phyloP scores from a whole-genome alignment of 1,140 invertebrate genomes.

The Reticulitermes speratus region DNA sequence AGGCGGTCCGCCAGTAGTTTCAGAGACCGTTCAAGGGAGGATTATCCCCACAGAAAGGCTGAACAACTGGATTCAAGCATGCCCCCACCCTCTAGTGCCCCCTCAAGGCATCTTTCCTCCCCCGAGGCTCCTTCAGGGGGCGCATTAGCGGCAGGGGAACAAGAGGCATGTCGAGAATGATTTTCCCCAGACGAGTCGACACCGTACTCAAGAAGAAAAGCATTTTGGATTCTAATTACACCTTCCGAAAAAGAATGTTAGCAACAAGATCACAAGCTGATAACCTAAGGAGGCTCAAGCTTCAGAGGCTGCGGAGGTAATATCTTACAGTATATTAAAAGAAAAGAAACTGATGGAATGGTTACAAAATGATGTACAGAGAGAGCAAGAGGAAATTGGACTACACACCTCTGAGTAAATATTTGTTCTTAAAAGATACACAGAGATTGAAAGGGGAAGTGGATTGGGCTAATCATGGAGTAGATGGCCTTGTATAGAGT shows the following conservation, averaged over 20 bases:
- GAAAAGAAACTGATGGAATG: neutral
- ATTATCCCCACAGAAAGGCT: conserved; percentile 36
- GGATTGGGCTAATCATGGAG: neutral
- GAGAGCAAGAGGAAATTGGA: conserved; percentile 15
- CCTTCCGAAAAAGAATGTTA: conserved; percentile 35
- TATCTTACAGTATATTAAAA: conserved; percentile 25
- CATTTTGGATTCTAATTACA: conserved; percentile 33
- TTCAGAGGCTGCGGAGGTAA: conserved; percentile 37
- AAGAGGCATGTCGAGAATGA: conserved; percentile 33
- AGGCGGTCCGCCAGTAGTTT: conserved; percentile 33
- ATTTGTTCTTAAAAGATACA: neutral
- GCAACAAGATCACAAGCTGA: conserved; percentile 34
- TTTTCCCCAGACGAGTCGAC: conserved; percentile 32
- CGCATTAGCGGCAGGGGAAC: conserved; percentile 27
- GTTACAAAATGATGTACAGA: conserved; percentile 11
- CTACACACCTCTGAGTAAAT: neutral
- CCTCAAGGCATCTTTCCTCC: conserved; percentile 27
- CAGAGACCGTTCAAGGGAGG: conserved; percentile 36
- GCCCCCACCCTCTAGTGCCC: conserved; percentile 31
- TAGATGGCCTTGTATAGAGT: conserved; percentile 18
- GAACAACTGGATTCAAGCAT: conserved; percentile 32
- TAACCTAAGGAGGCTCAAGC: conserved; percentile 35
- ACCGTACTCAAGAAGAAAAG: conserved; percentile 33
- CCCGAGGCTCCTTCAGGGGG: conserved; percentile 33
- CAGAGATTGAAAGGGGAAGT: conserved; percentile 4